Evolutionary conservation across 1,140 invertebrate species (phyloP), one percentile per base, ranked within the genome.

Genomic region (Micrasema minimum): DNA sequence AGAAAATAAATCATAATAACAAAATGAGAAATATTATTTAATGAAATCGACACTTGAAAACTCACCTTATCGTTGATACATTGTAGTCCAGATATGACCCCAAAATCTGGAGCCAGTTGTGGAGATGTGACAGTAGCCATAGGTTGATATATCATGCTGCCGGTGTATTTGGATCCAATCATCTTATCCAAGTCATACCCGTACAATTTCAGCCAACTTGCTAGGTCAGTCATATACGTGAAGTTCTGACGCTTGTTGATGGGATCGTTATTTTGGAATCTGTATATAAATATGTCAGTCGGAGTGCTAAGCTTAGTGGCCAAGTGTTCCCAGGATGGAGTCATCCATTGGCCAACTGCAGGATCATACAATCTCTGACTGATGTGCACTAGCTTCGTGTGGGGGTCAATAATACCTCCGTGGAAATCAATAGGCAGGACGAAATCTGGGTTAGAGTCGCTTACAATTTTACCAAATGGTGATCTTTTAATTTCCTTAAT

Each of bases 381-480:
- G 57, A 96, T 85, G 78, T 96, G 93, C 2, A 98, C 85, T 18
- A 99, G 83, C 69, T 94, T 92, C 0, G 94, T 91, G 79, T 95
- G 89, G 14, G 89, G 89, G 84, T 96, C 92, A 71, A 95, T 87
- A 72, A 94, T 83, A 78, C 95, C 95, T 5, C 95, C 95, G 77
- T 96, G 94, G 88, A 97, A 98, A 78, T 96, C 96, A 31, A 97
- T 89, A 0, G 94, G 93, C 22, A 98, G 82, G 77, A 95, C 95
- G 78, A 98, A 96, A 43, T 93, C 90, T 1, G 95, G 93, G 81
- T 96, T 96, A 0, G 93, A 93, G 79, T 98, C 96, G 72, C 91
- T 90, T 9, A 95, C 89, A 11, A 95, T 90, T 68, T 91, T 91
- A 1, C 96, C 97, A 77, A 97, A 96, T 0, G 96, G 96, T 12